phyloP scores from a whole-genome alignment of 2,888 invertebrate species.

The Erebia aethiops region DNA sequence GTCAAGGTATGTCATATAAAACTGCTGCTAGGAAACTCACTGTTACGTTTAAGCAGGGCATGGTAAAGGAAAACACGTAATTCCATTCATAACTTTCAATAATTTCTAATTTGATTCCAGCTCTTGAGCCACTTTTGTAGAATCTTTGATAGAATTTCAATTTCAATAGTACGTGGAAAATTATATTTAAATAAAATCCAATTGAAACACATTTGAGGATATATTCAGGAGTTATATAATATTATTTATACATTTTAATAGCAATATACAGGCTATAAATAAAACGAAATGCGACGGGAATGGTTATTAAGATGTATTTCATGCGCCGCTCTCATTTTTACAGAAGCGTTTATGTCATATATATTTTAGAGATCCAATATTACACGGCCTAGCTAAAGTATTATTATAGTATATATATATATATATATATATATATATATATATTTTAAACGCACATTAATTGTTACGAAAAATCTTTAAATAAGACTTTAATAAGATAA shows the following conservation, averaged over 20 bases:
- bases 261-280: slow-evolving; percentile 43
- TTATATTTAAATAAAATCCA: background rate
- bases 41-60: no score
- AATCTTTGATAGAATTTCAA: background rate
- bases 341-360: slow-evolving; percentile 17
- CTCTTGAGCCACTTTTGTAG: no score
- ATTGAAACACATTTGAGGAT: background rate
- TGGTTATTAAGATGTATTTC: slow-evolving; percentile 36
- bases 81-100: no score
- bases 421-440: no score
- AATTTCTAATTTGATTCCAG: no score
- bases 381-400: background rate
- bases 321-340: slow-evolving; percentile 41
- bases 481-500: no score
- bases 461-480: no score
- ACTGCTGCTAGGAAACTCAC: no score
- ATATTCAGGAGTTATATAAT: slow-evolving; percentile 15
- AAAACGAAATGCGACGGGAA: slow-evolving; percentile 33
- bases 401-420: background rate
- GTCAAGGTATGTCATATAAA: no score
- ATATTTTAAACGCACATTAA: background rate
- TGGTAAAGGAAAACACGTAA: no score
- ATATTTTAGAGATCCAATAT: slow-evolving; percentile 14
- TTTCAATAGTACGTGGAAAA: background rate
- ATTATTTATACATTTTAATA: slow-evolving; percentile 31